Base-by-base conservation (phyloP, 2,113 vertebrate genomes). In the Vidua macroura region DNA sequence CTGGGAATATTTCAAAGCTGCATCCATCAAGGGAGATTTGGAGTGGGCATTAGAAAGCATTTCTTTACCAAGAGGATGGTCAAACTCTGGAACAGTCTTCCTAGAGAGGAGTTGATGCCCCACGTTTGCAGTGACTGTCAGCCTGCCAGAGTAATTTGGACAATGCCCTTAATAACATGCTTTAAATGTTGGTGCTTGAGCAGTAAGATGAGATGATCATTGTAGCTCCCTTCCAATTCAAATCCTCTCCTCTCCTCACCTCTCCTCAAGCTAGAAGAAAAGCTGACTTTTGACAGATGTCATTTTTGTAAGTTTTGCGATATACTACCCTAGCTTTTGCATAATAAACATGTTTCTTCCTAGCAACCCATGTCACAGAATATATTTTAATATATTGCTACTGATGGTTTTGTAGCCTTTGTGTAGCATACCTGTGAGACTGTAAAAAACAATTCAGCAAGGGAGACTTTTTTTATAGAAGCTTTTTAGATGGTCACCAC, bases 281-380 rank as follows among this genome's bases (percentile, higher is more conserved):
- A 68, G 10, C 23, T 77, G 28, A 52, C 21, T 76, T 91, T 76
- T 56, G 30, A 51, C 7, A 21, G 23, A 31, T 35, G 3, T 46
- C 0, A 33, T 70, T 67, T 92, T 17, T 0, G 0, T 75, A 69
- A 28, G 4, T 70, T 81, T 82, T 84, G 20, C 7, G 8, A 30
- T 28, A 14, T 62, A 7, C 18, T 86, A 1, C 37, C 21, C 20
- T 43, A 58, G 35, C 21, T 82, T 79, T 60, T 63, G 13, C 10
- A 48, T 72, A 88, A 48, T 43, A 81, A 78, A 27, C 15, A 28
- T 3, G 18, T 75, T 89, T 85, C 35, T 68, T 86, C 51, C 63
- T 74, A 46, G 33, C 17, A 35, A 24, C 46, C 46, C 13, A 11
- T 48, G 28, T 24, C 28, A 25, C 6, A 56, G 17, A 76, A 22